Conservation (phyloP, 2,888 invertebrate species). For the Kryphioiulus occultus region DNA sequence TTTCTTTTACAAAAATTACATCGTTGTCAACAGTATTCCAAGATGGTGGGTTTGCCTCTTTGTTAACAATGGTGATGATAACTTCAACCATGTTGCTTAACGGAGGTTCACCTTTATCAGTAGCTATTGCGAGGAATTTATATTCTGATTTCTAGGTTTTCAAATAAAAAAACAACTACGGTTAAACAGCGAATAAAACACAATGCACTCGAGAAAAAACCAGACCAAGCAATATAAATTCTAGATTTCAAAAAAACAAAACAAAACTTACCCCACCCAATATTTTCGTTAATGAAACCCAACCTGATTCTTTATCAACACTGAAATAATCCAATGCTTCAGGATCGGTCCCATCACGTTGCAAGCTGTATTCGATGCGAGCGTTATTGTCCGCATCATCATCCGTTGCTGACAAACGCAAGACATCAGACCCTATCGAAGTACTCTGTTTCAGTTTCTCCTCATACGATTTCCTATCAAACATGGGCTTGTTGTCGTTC, state of each 20-base stretch:
- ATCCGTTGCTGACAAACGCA: conserved; percentile 91
- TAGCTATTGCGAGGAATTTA: conserved; percentile 58
- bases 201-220: background rate
- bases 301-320: conserved; percentile 82
- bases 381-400: conserved; percentile 92
- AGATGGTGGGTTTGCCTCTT: conserved; percentile 57
- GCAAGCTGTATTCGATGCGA: conserved; percentile 74
- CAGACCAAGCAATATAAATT: background rate
- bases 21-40: conserved; percentile 52
- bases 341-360: conserved; percentile 61
- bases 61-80: conserved; percentile 58
- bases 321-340: conserved; percentile 72
- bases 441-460: conserved; percentile 86
- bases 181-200: background rate
- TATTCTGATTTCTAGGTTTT: conserved; percentile 53
- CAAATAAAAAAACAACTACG: too few species aligned
- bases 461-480: conserved; percentile 69
- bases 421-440: conserved; percentile 75
- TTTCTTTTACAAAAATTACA: conserved; percentile 47
- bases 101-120: conserved; percentile 59
- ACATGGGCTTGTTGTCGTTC: conserved; percentile 87
- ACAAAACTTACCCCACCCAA: conserved; percentile 64
- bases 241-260: conserved; percentile 56
- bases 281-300: conserved; percentile 75
- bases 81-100: conserved; percentile 58